Base-by-base conservation (phyloP, 2,888 invertebrate species). In the Aphrophora alni region DNA sequence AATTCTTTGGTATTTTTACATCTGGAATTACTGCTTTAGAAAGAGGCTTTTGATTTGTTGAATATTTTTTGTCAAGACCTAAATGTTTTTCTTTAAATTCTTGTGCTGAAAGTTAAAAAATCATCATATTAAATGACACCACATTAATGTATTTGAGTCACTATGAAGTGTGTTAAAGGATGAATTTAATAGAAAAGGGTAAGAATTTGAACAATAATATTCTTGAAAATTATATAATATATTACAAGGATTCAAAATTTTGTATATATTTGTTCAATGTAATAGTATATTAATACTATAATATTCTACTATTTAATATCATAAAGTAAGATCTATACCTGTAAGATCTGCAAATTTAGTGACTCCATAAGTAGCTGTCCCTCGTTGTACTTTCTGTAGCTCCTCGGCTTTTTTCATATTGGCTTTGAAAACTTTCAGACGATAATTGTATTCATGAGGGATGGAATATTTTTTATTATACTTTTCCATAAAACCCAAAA, bases 331-430 rank as follows among this genome's bases (percentile, higher is more conserved):
- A n/a, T 44, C 14, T 14, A 44, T 85, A 90, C 90, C 90, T 17
- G 95, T 93, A 85, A 97, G 88, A 89, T 98, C 98, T 17, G 97
- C 91, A 87, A 97, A 98, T 85, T 92, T 90, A 0, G 97, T 97
- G 0, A 94, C 90, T 0, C 96, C 98, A 86, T 98, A 98, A 69
- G 89, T 90, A 3, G 94, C 98, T 1, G 96, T 95, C 5, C 97
- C 98, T 86, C 91, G 91, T 87, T 98, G 98, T 78, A 91, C 90
- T 71, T 91, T 89, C 86, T 96, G 96, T n/a, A 97, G 87, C 81
- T 92, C 89, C 80, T 93, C 90, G 51, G 96, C 94, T 83, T 90
- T 92, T 83, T 91, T 90, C 87, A 98, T 89, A 88, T 98, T 98
- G 1, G 91, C 89, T 82, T 91, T 91, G 88, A 97, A 98, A 80